Conservation (phyloP, 2,113 vertebrate genomes). For the Bos javanicus region DNA sequence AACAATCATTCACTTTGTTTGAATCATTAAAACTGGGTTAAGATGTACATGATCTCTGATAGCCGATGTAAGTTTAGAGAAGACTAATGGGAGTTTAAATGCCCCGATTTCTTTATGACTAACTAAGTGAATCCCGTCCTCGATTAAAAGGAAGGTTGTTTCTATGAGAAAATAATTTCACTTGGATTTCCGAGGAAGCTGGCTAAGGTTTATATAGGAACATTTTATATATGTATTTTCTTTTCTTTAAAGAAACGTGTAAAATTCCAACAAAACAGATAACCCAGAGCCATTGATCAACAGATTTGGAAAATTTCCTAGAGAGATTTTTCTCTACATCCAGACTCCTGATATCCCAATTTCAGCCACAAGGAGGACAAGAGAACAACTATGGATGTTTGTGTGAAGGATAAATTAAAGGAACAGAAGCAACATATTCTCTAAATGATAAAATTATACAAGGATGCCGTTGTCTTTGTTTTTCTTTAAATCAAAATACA, state of each 20-base stretch:
- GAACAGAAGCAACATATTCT: not conserved
- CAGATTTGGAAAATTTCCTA: not conserved
- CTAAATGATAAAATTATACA: not conserved
- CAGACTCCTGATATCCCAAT: slow-evolving; percentile 48
- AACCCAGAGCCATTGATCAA: not conserved
- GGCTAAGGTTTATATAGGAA: not conserved
- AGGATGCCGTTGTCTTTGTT: not conserved
- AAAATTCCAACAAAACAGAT: not conserved
- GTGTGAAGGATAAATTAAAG: not conserved
- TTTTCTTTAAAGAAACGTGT: not conserved
- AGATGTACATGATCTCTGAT: not conserved
- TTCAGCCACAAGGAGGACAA: slow-evolving; percentile 65
- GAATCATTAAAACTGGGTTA: not conserved
- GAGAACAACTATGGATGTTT: not conserved
- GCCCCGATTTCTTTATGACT: not conserved
- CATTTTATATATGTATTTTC: not conserved
- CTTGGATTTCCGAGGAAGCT: not conserved
- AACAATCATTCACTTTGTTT: not conserved
- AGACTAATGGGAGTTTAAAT: not conserved
- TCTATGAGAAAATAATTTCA: not conserved
- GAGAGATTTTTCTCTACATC: not conserved
- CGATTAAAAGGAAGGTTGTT: not conserved
- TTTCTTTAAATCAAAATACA: slow-evolving; percentile 35
- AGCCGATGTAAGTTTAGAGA: not conserved
- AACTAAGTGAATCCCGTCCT: not conserved